Base-by-base conservation (phyloP, 2,888 invertebrate species). In the Noctua janthina region DNA sequence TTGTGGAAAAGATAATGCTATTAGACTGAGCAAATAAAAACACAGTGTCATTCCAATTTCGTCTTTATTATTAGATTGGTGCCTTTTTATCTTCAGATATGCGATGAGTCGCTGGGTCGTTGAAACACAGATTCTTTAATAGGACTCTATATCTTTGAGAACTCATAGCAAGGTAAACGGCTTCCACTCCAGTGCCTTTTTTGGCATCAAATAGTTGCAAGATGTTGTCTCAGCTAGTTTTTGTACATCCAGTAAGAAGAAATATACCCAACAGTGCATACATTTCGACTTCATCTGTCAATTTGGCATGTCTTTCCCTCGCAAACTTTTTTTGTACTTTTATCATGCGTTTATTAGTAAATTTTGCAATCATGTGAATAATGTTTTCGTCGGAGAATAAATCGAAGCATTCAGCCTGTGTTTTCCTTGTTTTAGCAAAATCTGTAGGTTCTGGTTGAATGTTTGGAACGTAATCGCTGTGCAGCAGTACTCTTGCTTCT, bases 371-470 rank as follows among this genome's bases (percentile, higher is more conserved):
- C 64, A 85, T 49, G 23, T 77, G 69, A 72, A 84, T 39, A n/a
- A 79, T 71, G 51, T 62, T 85, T 73, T 87, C 68, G 35, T 87
- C 85, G n/a, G 87, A 87, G n/a, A 87, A 86, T 79, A 86, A 77
- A 78, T 82, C 73, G 17, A 82, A 85, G n/a, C 85, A 87, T 15
- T 77, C 74, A 13, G 72, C 29, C 35, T 72, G 72, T 20, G 76
- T 81, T 62, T 74, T 76, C 56, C 76, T 84, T 1, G 85, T 66
- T 76, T 69, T 83, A 13, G 82, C 79, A 17, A 70, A 78, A 46
- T 85, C 87, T 59, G 39, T 73, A 23, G 79, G 79, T 8, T 82
- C 78, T 68, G 85, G 35, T 79, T 35, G 15, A 54, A 86, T 67
- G 0, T 77, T 79, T n/a, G 76, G 75, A 11, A 67, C n/a, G 35